Percentiles rank a stretch among this genome's conserved stretches.
These are phyloP conservation scores for Tachina fera DNA, from an alignment of 2,888 invertebrate genomes.

Conservation along the genomic window DNA sequence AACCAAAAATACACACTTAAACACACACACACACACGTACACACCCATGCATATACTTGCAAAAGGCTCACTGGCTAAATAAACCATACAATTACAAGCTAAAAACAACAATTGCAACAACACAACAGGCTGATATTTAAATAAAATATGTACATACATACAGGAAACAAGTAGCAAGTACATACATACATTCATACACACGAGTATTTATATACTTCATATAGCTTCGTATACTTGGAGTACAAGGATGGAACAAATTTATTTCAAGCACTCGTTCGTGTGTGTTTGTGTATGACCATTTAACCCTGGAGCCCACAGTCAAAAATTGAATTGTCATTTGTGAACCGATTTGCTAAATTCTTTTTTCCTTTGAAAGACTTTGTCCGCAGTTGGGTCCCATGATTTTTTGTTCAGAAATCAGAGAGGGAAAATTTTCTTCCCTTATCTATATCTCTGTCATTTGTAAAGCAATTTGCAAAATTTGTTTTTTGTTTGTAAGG, in stretches of 20 bases:
- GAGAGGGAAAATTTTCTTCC: too few species aligned
- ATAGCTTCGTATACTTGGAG: too few species aligned
- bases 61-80: background rate
- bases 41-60: background rate
- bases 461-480: too few species aligned
- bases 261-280: too few species aligned
- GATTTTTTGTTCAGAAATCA: too few species aligned
- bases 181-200: background rate
- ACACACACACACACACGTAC: constrained; percentile 1
- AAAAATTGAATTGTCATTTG: background rate
- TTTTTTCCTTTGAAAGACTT: too few species aligned
- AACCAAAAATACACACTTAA: constrained; percentile 23
- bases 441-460: too few species aligned
- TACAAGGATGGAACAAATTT: background rate
- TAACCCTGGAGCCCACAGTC: background rate
- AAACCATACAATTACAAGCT: constrained; percentile 38
- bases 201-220: too few species aligned
- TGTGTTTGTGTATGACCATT: background rate
- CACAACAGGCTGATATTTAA: constrained; percentile 15
- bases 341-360: too few species aligned
- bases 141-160: background rate
- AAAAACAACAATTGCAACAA: constrained; percentile 19
- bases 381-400: too few species aligned
- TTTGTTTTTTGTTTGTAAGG: too few species aligned
- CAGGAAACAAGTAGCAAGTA: constrained; percentile 5